Evolutionary conservation across 2,888 invertebrate species (phyloP).

Genomic region (Nymphalis c-album): DNA sequence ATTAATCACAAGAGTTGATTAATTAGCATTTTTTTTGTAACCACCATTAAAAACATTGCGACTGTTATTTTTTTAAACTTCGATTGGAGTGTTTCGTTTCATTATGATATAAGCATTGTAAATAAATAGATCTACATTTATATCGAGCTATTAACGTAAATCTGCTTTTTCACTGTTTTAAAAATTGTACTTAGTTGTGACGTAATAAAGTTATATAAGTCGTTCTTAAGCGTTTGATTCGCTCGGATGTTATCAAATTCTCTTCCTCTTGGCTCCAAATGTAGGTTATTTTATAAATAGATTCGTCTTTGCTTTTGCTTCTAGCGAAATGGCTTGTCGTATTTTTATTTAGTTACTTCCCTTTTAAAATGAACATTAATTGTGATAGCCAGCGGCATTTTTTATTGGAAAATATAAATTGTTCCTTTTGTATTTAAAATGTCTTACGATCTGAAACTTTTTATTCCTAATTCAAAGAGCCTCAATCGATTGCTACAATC

Average conservation of each 20-base stretch:
- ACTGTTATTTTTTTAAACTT: no score
- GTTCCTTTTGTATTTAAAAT: neutral
- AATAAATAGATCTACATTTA: no score
- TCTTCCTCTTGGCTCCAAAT: constrained; percentile 20
- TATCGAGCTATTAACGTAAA: no score
- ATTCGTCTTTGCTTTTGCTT: constrained; percentile 5
- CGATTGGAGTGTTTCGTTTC: no score
- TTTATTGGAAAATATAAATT: neutral
- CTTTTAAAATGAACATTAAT: constrained; percentile 5
- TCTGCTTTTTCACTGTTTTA: no score
- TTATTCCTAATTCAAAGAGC: no score
- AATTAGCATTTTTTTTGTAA: no score
- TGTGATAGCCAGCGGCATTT: neutral
- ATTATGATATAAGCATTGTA: no score
- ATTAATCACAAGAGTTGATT: no score
- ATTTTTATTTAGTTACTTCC: constrained; percentile 5
- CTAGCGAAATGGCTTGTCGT: neutral
- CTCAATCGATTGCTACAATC: no score
- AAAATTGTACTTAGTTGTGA: neutral
- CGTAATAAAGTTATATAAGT: neutral
- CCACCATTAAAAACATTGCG: no score
- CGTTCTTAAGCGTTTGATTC: constrained; percentile 3
- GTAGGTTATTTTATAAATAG: constrained; percentile 14
- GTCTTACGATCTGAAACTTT: neutral
- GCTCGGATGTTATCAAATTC: constrained; percentile 14